Evolutionary conservation across 2,797 vertebrate genomes (phyloP), one percentile per base, ranked within the genome.

Genomic region (Chelidonichthys spinosus): DNA sequence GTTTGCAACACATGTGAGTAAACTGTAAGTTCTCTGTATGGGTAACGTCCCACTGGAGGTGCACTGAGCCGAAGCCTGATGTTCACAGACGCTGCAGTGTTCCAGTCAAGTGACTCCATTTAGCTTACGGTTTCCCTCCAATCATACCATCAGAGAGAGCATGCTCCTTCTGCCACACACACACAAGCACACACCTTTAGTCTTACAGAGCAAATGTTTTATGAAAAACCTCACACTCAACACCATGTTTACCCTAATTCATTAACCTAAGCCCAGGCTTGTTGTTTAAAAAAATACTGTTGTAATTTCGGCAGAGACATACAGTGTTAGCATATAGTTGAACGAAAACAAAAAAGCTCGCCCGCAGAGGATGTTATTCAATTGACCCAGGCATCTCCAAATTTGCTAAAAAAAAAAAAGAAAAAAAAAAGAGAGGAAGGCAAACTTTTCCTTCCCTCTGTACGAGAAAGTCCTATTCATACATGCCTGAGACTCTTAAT

Each of bases 71-170:
- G 11, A 50, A 55, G 85, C 85, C 84, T 78, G 70, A 73, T 69
- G 81, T 74, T 85, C 78, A 94, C 87, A 93, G 88, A 91, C 81
- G 71, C 78, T 44, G 78, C 87, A 88, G 77, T 93, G 93, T 93
- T 91, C 70, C 63, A 90, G 89, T 94, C 91, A 94, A 91, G 87
- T 93, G 90, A 95, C 76, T 92, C 78, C 78, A 83, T 88, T 93
- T 88, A 92, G 76, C 83, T 81, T 74, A 85, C n/a, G 62, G 86
- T 89, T 81, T 56, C 85, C 74, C 84, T 88, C 78, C 89, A 90
- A 92, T 92, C 82, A 89, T 58, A 72, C 62, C 74, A 79, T 89
- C 82, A 85, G 55, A 83, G 50, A 35, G 74, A 79, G 67, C 49
- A 52, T 56, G 35, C 72, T 78, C 63, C 72, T 64, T 63, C 63